phyloP scores from a whole-genome alignment of 2,888 invertebrate genomes.

The Lucinisca nassula region DNA sequence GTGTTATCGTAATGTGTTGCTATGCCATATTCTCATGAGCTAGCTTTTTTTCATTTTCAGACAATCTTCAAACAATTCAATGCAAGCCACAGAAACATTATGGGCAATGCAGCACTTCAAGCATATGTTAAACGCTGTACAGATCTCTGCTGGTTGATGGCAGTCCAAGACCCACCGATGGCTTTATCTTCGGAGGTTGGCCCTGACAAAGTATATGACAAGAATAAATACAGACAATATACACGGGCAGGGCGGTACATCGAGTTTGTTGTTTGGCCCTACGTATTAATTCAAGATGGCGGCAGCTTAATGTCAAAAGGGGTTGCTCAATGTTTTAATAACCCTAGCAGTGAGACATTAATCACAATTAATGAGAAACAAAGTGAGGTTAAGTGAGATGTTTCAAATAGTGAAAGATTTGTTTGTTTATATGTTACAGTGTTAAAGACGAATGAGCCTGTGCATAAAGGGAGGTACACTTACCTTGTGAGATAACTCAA shows the following conservation, averaged over 20 bases:
- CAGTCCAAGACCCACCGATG: conserved; percentile 8
- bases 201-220: not conserved
- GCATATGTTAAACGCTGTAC: not conserved
- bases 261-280: conserved; percentile 9
- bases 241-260: not conserved
- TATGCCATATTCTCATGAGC: too few relatives aligned
- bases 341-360: not conserved
- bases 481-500: too few relatives aligned
- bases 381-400: too few relatives aligned
- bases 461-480: too few relatives aligned
- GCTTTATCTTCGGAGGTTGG: not conserved
- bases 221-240: not conserved
- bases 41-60: not conserved
- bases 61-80: not conserved
- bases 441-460: too few relatives aligned
- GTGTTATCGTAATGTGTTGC: too few relatives aligned
- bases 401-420: too few relatives aligned
- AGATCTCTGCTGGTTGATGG: conserved; percentile 5
- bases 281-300: not conserved
- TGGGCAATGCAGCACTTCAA: not conserved
- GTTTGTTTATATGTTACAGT: too few relatives aligned
- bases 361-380: too few relatives aligned
- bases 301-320: not conserved
- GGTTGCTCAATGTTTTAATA: not conserved
- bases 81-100: not conserved